Conservation (phyloP, 1,140 invertebrate genomes). For the Episyrphus balteatus region DNA sequence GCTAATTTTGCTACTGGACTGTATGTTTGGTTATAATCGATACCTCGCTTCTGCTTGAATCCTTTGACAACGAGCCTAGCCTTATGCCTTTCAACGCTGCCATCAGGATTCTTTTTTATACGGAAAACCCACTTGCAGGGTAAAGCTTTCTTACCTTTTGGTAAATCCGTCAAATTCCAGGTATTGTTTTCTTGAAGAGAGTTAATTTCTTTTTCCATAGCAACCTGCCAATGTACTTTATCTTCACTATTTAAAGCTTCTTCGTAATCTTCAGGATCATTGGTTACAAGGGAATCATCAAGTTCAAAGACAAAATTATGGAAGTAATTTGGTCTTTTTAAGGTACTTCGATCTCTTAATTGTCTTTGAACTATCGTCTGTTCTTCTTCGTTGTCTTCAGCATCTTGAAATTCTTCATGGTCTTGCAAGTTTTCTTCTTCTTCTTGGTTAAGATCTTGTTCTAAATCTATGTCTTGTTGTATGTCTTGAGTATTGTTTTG, state of each 20-base stretch:
- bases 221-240: background rate
- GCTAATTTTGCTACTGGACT: conserved; percentile 23
- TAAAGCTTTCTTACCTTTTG: conserved; percentile 10
- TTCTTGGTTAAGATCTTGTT: too few species aligned
- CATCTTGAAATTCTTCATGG: too few species aligned
- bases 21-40: conserved; percentile 2
- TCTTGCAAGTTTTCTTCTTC: too few species aligned
- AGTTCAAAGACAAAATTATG: too few species aligned
- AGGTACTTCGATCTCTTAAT: too few species aligned
- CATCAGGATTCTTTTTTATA: conserved; percentile 12
- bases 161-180: conserved; percentile 12
- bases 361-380: too few species aligned
- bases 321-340: too few species aligned
- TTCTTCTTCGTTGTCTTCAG: too few species aligned
- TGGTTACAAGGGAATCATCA: too few species aligned
- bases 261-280: background rate
- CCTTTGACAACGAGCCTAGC: conserved; percentile 30
- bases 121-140: conserved; percentile 15
- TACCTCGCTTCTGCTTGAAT: conserved; percentile 9
- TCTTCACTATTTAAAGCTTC: background rate
- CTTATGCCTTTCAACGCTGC: conserved; percentile 3
- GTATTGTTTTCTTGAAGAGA: conserved; percentile 8
- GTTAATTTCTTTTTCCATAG: conserved; percentile 1
- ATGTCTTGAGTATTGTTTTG: too few species aligned
- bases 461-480: too few species aligned